phyloP scores from a whole-genome alignment of 2,113 vertebrate species.

The Argyrosomus japonicus region DNA sequence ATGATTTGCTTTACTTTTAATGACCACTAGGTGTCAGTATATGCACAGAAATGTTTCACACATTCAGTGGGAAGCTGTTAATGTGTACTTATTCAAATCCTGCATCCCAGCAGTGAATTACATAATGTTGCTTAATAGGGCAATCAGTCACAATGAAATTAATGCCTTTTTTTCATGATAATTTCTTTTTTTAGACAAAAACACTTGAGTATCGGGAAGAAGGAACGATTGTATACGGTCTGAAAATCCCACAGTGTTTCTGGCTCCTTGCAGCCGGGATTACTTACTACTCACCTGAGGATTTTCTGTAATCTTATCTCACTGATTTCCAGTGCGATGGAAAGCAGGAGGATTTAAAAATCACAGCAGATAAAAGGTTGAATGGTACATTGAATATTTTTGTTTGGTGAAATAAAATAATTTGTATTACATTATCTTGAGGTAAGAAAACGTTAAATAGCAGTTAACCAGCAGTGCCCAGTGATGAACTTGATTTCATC shows the following conservation, averaged over 20 bases:
- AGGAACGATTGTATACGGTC: neutral
- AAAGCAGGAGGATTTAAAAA: neutral
- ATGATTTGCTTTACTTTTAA: neutral
- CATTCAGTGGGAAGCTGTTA: neutral
- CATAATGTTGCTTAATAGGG: constrained; percentile 20
- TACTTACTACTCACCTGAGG: constrained; percentile 39
- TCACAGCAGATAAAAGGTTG: constrained; percentile 7
- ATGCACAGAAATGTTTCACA: constrained; percentile 6
- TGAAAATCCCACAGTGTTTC: neutral
- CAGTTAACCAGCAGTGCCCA: neutral
- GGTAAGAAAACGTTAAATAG: neutral
- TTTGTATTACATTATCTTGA: no score
- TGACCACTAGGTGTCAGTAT: constrained; percentile 66
- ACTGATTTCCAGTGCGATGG: neutral
- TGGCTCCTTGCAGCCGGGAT: neutral
- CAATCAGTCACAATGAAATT: neutral
- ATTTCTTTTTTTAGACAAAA: neutral
- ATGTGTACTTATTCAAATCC: neutral
- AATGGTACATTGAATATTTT: neutral
- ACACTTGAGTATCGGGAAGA: neutral
- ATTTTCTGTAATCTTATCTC: constrained; percentile 38
- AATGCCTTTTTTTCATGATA: neutral
- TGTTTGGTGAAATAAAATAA: neutral
- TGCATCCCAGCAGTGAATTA: neutral
- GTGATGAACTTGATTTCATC: neutral